A percentile compares a stretch with the other conserved stretches of the same genome.
Evolutionary conservation across 2,888 invertebrate genomes (phyloP).

Genomic region (Rhimphoctona megacephalus): DNA sequence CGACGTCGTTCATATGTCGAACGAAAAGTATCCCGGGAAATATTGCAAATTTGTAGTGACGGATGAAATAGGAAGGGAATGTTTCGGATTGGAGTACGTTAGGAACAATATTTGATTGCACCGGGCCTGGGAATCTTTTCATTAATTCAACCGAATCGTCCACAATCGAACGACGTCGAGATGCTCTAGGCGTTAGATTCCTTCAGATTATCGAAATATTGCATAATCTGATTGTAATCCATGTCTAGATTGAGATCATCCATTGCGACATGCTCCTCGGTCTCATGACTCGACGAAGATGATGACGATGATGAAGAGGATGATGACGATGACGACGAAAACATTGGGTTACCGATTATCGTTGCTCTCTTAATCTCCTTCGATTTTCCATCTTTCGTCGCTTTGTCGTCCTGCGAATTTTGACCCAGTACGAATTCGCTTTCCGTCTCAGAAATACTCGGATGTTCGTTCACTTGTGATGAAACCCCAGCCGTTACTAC

Average conservation of each 20-base stretch:
- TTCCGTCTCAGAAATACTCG: constrained; percentile 72
- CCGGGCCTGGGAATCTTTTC: constrained; percentile 7
- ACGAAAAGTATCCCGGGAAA: constrained; percentile 33
- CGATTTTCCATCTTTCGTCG: constrained; percentile 75
- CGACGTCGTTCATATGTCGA: constrained; percentile 66
- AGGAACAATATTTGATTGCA: constrained; percentile 27
- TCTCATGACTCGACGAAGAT: constrained; percentile 80
- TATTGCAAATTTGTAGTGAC: constrained; percentile 7
- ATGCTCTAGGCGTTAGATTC: constrained; percentile 94
- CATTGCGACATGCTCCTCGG: constrained; percentile 89
- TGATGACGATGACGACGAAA: constrained; percentile 86
- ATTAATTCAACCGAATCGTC: constrained; percentile 88
- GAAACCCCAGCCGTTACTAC: constrained; percentile 9
- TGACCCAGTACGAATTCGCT: constrained; percentile 81
- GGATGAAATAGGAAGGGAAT: constrained; percentile 8
- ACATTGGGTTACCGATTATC: constrained; percentile 96
- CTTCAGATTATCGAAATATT: constrained; percentile 99
- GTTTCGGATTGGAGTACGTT: background rate
- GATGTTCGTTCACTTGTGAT: constrained; percentile 64
- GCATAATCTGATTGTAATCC: constrained; percentile 99
- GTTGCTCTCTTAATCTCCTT: constrained; percentile 93
- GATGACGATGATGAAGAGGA: constrained; percentile 84
- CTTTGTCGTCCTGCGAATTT: constrained; percentile 77
- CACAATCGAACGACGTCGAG: constrained; percentile 90
- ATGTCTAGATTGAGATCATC: constrained; percentile 94